These are phyloP conservation scores for Actinia tenebrosa DNA, from an alignment of 64 coral and sea anemone genomes.

Conservation along the genomic window DNA sequence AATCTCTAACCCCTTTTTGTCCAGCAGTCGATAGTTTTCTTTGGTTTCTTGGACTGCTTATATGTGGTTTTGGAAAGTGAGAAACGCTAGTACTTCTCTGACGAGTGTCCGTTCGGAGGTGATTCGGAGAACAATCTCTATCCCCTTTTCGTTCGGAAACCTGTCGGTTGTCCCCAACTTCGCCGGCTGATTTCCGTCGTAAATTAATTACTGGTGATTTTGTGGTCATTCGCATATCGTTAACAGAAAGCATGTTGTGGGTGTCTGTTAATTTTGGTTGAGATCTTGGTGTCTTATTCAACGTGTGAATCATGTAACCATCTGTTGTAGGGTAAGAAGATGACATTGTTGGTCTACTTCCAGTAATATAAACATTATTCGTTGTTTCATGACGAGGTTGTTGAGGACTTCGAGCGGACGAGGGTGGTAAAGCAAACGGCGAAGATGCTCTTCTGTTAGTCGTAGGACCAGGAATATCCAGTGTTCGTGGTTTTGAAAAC, in stretches of 20 bases:
- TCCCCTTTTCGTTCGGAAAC: not conserved
- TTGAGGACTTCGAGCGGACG: not conserved
- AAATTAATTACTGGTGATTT: slow-evolving; percentile 2
- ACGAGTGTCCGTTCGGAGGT: not conserved
- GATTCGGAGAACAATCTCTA: slow-evolving; percentile 7
- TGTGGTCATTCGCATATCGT: not conserved
- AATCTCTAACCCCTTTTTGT: not conserved
- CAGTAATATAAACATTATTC: not conserved
- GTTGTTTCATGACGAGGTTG: not conserved
- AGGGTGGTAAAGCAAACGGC: not conserved
- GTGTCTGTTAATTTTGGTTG: not conserved
- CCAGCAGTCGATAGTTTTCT: not conserved
- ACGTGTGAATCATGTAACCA: not conserved
- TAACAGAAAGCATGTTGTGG: slow-evolving; percentile 5
- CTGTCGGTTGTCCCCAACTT: not conserved
- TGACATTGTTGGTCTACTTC: not conserved
- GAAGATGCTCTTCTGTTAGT: not conserved
- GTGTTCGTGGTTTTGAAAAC: not conserved
- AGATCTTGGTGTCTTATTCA: not conserved
- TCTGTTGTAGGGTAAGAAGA: not conserved
- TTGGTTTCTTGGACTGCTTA: not conserved
- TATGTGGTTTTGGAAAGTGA: not conserved
- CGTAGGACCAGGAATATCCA: not conserved
- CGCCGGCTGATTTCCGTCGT: not conserved
- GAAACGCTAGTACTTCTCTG: slow-evolving; percentile 1